Evolutionary conservation across 2,797 vertebrate genomes (phyloP).

Genomic region (Falco naumanni): DNA sequence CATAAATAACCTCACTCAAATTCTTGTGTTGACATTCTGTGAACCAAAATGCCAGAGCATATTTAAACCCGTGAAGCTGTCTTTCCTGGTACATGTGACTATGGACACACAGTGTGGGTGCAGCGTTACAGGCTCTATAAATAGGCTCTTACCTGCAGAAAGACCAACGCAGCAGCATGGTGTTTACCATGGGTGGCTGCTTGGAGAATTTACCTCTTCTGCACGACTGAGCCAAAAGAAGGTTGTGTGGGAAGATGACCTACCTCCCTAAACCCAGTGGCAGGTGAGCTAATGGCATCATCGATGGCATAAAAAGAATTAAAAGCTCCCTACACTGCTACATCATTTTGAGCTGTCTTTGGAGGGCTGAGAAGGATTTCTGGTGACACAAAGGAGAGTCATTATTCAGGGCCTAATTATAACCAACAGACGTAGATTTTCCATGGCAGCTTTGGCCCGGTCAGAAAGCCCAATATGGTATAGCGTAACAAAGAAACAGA

Average conservation of each 20-base stretch:
- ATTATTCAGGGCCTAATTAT: constrained; percentile 46
- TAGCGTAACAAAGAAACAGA: not conserved
- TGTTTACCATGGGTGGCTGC: not conserved
- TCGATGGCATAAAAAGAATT: not conserved
- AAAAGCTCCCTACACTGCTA: not conserved
- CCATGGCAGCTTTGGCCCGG: constrained; percentile 7
- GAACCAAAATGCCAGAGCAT: not conserved
- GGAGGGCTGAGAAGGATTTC: not conserved
- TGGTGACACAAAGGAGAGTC: not conserved
- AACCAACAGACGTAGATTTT: constrained; percentile 19
- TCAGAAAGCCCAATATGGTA: not conserved
- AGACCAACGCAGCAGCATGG: not conserved
- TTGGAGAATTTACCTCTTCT: not conserved
- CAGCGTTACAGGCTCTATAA: not conserved
- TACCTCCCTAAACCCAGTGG: accelerated
- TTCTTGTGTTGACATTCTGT: not conserved
- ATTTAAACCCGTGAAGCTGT: not conserved
- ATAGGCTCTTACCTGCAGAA: not conserved
- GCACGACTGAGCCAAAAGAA: not conserved
- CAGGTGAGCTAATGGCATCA: not conserved
- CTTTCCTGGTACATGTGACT: not conserved
- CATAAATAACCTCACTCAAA: not conserved
- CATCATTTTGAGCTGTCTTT: not conserved
- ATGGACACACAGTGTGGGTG: accelerated
- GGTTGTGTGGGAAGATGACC: not conserved